Evolutionary conservation across 2,113 vertebrate genomes (phyloP).

Genomic region (Callithrix jacchus): DNA sequence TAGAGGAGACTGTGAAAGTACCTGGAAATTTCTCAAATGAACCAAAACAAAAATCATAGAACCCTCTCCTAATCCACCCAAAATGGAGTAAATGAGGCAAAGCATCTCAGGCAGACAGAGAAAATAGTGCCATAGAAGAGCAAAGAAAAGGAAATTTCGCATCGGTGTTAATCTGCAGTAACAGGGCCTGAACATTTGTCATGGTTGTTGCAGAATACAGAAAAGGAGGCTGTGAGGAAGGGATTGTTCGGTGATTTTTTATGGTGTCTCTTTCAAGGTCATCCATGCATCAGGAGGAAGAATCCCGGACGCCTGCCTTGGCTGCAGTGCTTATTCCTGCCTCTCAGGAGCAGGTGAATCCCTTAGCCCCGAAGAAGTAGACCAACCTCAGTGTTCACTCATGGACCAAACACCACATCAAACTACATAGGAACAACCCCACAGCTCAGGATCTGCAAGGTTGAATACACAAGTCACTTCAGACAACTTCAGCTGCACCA

Average conservation of each 20-base stretch:
- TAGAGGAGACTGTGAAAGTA: not conserved
- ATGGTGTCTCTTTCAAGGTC: not conserved
- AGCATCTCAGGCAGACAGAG: not conserved
- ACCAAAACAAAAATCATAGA: not conserved
- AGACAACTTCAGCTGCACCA: not conserved
- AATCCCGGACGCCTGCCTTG: not conserved
- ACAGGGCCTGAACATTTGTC: not conserved
- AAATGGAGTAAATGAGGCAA: not conserved
- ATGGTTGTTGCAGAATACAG: accelerated
- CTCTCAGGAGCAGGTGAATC: not conserved
- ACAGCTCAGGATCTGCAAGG: not conserved
- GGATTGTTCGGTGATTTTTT: not conserved
- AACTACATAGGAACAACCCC: not conserved
- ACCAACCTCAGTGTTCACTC: not conserved
- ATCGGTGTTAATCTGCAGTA: accelerated
- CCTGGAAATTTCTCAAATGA: not conserved
- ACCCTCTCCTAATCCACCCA: not conserved
- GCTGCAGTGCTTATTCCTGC: no score
- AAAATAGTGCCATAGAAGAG: not conserved
- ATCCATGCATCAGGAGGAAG: not conserved
- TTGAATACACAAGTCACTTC: not conserved
- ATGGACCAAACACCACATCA: not conserved
- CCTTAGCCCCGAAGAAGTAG: not conserved
- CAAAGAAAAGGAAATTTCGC: not conserved
- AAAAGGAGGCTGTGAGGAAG: not conserved